phyloP scores from a whole-genome alignment of 2,888 invertebrate species.

The Microdon myrmicae region DNA sequence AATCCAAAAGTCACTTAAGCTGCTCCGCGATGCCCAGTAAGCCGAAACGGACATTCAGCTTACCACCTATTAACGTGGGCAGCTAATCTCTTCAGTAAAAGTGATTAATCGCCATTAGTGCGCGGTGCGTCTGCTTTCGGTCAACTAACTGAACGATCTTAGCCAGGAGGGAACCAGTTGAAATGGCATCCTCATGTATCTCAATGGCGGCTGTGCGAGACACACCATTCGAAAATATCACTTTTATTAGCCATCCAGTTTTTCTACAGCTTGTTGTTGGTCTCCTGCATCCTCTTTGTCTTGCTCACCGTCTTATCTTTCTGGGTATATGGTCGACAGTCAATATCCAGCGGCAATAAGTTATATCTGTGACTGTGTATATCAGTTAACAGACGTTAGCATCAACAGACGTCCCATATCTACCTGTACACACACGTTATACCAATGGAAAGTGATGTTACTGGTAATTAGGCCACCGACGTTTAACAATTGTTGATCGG shows the following conservation, averaged over 20 bases:
- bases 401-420: constrained; percentile 21
- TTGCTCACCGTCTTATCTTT: no score
- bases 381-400: constrained; percentile 23
- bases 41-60: constrained; percentile 27
- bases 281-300: no score
- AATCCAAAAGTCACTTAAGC: constrained; percentile 7
- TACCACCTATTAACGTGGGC: constrained; percentile 45
- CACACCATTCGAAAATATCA: constrained; percentile 47
- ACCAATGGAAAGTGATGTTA: constrained; percentile 44
- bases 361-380: no score
- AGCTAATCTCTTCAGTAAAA: constrained; percentile 43
- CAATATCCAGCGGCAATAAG: no score
- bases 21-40: constrained; percentile 7
- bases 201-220: no score
- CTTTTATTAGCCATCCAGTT: constrained; percentile 33
- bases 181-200: constrained; percentile 30
- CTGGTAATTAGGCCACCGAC: constrained; percentile 43
- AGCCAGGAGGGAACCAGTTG: constrained; percentile 30
- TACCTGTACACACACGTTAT: constrained; percentile 31
- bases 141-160: constrained; percentile 24
- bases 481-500: constrained; percentile 46
- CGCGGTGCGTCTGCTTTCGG: constrained; percentile 17
- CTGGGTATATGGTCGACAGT: no score
- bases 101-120: constrained; percentile 50
- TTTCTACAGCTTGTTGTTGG: constrained; percentile 25